Conservation (phyloP, 2,888 invertebrate species). For the Pantelozetes paolii region DNA sequence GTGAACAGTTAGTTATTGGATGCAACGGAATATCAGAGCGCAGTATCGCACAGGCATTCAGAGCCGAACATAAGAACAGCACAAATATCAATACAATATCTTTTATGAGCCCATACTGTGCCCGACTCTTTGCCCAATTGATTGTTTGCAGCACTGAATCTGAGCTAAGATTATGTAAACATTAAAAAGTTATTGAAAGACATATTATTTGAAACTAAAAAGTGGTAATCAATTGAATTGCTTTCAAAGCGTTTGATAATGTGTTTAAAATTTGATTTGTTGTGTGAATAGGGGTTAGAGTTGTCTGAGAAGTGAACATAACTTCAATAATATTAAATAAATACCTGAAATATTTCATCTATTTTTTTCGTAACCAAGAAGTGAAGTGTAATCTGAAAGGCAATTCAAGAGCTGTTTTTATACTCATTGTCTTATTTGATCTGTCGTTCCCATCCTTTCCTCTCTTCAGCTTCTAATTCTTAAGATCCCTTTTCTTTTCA, state of each 20-base stretch:
- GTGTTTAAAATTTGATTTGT: too few relatives aligned
- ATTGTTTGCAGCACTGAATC: neutral
- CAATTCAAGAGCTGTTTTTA: neutral
- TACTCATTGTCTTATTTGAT: neutral
- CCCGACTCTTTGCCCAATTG: neutral
- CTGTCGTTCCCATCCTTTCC: neutral
- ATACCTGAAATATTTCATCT: too few relatives aligned
- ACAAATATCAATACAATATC: slow-evolving; percentile 13
- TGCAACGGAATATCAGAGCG: slow-evolving; percentile 5
- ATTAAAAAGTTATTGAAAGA: too few relatives aligned
- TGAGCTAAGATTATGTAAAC: too few relatives aligned
- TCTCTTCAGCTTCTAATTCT: neutral
- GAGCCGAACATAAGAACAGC: neutral
- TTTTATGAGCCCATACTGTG: neutral
- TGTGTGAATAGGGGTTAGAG: too few relatives aligned
- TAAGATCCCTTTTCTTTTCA: neutral
- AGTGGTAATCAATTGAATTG: too few relatives aligned
- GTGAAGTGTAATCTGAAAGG: neutral
- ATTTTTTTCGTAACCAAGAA: neutral
- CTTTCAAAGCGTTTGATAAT: too few relatives aligned
- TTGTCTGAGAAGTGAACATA: too few relatives aligned
- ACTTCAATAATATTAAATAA: too few relatives aligned
- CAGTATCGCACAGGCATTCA: neutral
- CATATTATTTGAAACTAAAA: too few relatives aligned
- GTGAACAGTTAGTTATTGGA: neutral